These are phyloP conservation scores for Euplagia quadripunctaria DNA, from an alignment of 2,888 invertebrate genomes.

Conservation along the genomic window DNA sequence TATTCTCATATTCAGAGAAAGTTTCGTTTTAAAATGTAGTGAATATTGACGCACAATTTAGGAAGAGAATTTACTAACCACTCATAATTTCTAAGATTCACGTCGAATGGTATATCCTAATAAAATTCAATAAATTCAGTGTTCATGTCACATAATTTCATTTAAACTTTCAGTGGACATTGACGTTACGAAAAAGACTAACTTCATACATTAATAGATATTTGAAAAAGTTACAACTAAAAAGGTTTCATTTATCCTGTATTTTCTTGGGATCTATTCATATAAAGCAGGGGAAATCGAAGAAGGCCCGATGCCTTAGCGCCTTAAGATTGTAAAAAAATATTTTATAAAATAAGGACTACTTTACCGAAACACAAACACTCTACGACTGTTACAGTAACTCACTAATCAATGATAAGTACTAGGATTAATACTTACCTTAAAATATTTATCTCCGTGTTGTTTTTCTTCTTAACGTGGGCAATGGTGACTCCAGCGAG, in stretches of 20 bases:
- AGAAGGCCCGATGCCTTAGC: too few relatives aligned
- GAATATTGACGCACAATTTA: neutral
- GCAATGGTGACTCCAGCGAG: constrained; percentile 70
- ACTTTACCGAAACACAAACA: too few relatives aligned
- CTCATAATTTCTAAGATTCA: constrained; percentile 9
- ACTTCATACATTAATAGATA: neutral
- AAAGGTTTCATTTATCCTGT: neutral
- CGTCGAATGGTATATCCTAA: neutral
- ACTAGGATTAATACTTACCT: constrained; percentile 60
- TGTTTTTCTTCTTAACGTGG: constrained; percentile 72
- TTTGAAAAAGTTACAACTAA: neutral
- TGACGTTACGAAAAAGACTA: constrained; percentile 10
- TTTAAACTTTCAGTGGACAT: neutral
- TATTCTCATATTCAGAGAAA: neutral
- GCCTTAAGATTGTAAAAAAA: too few relatives aligned
- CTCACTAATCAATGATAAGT: too few relatives aligned
- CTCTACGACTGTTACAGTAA: too few relatives aligned
- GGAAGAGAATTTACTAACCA: constrained; percentile 4
- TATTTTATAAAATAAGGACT: too few relatives aligned
- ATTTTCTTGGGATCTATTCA: neutral
- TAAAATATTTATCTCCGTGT: constrained; percentile 79
- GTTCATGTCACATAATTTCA: constrained; percentile 9
- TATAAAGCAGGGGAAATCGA: too few relatives aligned
- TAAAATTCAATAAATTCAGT: neutral
- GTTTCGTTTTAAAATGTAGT: too few relatives aligned